Conservation (phyloP, 2,797 vertebrate genomes). For the Myotis daubentonii region DNA sequence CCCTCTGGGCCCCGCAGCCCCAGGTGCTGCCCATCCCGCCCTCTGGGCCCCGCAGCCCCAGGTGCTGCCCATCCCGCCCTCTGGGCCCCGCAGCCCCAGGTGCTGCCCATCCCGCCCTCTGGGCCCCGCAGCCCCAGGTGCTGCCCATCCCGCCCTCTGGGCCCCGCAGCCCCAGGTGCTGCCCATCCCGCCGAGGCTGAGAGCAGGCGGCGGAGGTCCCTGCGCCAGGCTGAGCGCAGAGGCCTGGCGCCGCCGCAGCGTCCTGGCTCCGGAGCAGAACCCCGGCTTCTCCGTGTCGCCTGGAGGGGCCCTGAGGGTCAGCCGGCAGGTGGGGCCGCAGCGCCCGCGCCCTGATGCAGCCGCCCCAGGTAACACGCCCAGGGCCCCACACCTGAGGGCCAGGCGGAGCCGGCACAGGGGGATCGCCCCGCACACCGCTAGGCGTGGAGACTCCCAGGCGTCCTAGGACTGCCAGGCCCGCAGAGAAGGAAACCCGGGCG, state of each 20-base stretch:
- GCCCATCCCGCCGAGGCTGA: neutral
- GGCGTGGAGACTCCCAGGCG: neutral
- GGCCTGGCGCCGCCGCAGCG: neutral
- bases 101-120: neutral
- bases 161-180: neutral
- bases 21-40: neutral
- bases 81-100: fast-evolving
- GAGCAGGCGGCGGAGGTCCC: neutral
- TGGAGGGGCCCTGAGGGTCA: too few relatives aligned
- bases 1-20: fast-evolving
- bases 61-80: neutral
- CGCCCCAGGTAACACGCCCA: neutral
- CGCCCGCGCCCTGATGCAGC: neutral
- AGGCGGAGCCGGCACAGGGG: neutral
- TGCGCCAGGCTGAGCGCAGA: neutral
- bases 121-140: fast-evolving
- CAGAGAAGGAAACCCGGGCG: neutral
- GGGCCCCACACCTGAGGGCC: neutral
- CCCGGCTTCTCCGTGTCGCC: neutral
- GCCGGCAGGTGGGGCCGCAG: neutral
- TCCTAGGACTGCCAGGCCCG: neutral
- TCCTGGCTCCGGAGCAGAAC: neutral
- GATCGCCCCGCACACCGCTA: neutral
- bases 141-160: too few relatives aligned
- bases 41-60: fast-evolving